These are phyloP conservation scores for Empis stercorea DNA, from an alignment of 2,888 invertebrate species.

Conservation along the genomic window DNA sequence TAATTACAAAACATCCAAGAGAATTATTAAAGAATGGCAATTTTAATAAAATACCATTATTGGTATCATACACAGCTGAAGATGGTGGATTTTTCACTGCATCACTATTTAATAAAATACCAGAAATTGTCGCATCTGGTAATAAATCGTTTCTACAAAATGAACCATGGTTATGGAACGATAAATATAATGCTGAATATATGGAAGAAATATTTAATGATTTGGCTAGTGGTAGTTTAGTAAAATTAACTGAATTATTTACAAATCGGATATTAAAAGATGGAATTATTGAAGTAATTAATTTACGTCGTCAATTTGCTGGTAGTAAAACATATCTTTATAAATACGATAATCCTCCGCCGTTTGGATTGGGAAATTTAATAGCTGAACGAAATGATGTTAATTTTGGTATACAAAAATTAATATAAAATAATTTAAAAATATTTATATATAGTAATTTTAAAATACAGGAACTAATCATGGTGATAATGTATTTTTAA, in stretches of 20 bases:
- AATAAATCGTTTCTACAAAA: too few species aligned
- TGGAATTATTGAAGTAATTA: background rate
- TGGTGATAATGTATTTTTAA: background rate
- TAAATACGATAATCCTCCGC: background rate
- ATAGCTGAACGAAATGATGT: background rate
- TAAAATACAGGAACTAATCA: background rate
- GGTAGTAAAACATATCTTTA: background rate
- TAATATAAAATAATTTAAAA: background rate
- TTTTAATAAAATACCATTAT: conserved; percentile 43
- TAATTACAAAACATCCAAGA: conserved; percentile 50
- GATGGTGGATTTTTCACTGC: background rate
- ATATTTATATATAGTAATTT: background rate
- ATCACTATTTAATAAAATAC: too few species aligned
- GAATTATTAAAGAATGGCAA: conserved; percentile 42
- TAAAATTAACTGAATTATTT: background rate
- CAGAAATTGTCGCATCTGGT: too few species aligned
- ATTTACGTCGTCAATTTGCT: background rate
- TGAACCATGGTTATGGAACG: too few species aligned
- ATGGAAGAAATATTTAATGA: background rate
- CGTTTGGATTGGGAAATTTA: background rate
- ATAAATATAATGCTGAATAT: background rate
- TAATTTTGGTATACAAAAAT: background rate
- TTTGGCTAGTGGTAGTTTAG: background rate
- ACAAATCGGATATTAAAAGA: background rate
- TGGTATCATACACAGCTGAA: background rate